phyloP scores from a whole-genome alignment of 2,113 vertebrate genomes.

The Argyrosomus japonicus region DNA sequence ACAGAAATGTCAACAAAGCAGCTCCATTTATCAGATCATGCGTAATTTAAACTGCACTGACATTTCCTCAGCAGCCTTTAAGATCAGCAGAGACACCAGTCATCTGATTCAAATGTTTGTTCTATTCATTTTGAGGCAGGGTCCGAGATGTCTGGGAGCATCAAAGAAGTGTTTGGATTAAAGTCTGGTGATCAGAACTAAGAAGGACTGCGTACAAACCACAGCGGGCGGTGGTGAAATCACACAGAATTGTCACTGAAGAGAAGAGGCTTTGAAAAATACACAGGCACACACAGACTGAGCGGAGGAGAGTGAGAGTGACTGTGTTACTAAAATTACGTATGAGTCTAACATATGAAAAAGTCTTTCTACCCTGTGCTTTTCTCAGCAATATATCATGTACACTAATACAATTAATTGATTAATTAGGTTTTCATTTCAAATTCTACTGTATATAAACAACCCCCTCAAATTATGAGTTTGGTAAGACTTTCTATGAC shows the following conservation, averaged over 20 bases:
- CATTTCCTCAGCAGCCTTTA: slow-evolving; percentile 69
- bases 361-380: not conserved
- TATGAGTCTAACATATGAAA: not conserved
- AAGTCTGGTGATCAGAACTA: slow-evolving; percentile 61
- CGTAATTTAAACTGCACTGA: slow-evolving; percentile 71
- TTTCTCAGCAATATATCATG: not conserved
- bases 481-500: too few species aligned
- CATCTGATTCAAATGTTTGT: slow-evolving; percentile 67
- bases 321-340: slow-evolving; percentile 29
- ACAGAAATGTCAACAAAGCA: slow-evolving; percentile 54
- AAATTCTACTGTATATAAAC: not conserved
- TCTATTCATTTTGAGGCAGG: slow-evolving; percentile 49
- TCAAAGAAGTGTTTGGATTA: slow-evolving; percentile 69
- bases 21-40: slow-evolving; percentile 57
- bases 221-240: slow-evolving; percentile 25
- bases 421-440: not conserved
- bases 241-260: slow-evolving; percentile 29
- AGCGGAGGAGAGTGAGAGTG: not conserved
- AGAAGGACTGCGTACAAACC: slow-evolving; percentile 20
- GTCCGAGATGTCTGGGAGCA: slow-evolving; percentile 53
- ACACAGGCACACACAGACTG: slow-evolving; percentile 8
- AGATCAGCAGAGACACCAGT: slow-evolving; percentile 56
- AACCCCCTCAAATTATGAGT: not conserved
- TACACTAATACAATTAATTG: not conserved
- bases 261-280: slow-evolving; percentile 36